A percentile compares a stretch with the other conserved stretches of the same genome.
Conservation (phyloP, 2,797 vertebrate species). For the Cetoscarus ocellatus region DNA sequence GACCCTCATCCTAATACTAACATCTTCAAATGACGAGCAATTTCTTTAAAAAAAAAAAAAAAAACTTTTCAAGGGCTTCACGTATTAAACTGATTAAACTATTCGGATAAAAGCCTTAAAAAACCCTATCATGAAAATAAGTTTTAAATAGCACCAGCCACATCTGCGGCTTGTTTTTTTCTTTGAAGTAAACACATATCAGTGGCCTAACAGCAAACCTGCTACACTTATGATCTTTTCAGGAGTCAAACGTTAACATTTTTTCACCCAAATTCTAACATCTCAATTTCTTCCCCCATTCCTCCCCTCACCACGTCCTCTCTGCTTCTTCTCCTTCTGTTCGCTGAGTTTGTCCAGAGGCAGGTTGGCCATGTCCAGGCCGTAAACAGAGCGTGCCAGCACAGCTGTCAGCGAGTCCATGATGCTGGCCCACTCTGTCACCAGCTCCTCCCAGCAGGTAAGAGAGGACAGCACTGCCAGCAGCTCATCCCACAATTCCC, state of each 20-base stretch:
- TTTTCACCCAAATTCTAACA: slow-evolving; percentile 4
- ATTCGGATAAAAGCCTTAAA: no score
- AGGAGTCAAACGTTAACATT: neutral
- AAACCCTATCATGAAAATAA: no score
- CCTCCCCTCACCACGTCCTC: slow-evolving; percentile 89
- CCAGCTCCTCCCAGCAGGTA: slow-evolving; percentile 97
- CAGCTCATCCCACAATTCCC: slow-evolving; percentile 98
- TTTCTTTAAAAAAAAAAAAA: no score
- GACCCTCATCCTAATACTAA: no score
- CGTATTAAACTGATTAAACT: no score
- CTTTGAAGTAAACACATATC: neutral
- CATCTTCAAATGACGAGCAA: no score
- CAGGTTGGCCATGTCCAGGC: slow-evolving; percentile 94
- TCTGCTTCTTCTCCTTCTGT: slow-evolving; percentile 97
- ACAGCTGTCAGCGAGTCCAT: slow-evolving; percentile 98
- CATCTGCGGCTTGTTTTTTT: no score
- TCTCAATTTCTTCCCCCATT: neutral
- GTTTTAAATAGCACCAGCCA: no score
- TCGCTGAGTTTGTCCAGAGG: slow-evolving; percentile 98
- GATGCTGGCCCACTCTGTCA: slow-evolving; percentile 96
- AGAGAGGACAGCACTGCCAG: slow-evolving; percentile 94
- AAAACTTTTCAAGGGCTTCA: no score
- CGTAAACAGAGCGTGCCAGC: slow-evolving; percentile 94
- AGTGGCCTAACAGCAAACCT: neutral
- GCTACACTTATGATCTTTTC: neutral